Conservation (phyloP, 2,888 invertebrate genomes). For the Sinodicranocentrus sp. region DNA sequence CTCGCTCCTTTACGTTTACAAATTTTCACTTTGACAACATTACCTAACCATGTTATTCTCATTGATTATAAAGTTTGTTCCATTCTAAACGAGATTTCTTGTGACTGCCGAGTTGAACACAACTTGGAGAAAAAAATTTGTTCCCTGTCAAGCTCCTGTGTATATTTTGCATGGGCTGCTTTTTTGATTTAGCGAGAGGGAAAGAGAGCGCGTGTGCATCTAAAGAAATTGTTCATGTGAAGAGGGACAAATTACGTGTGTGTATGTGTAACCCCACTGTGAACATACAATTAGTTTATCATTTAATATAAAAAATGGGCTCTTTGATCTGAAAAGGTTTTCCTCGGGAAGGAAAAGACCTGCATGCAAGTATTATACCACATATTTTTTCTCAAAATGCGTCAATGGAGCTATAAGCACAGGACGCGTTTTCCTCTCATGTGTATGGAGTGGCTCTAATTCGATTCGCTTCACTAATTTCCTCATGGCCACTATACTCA, state of each 20-base stretch:
- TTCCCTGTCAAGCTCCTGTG: no score
- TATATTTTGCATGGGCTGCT: constrained; percentile 14
- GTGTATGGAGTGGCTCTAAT: constrained; percentile 41
- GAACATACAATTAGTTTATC: constrained; percentile 62
- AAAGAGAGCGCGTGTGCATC: neutral
- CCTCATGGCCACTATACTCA: constrained; percentile 39
- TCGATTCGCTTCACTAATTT: constrained; percentile 56
- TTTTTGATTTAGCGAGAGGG: constrained; percentile 41
- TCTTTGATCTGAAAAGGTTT: constrained; percentile 51
- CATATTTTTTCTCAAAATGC: constrained; percentile 17
- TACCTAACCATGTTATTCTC: no score
- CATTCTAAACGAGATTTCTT: no score
- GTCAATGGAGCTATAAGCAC: constrained; percentile 34
- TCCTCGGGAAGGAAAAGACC: no score
- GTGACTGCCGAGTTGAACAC: no score
- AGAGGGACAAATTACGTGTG: constrained; percentile 50
- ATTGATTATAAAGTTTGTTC: no score
- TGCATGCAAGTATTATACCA: no score
- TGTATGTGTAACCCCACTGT: constrained; percentile 56
- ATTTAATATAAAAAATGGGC: constrained; percentile 63
- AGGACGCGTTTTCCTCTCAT: neutral
- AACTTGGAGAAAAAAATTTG: no score
- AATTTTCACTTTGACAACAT: no score
- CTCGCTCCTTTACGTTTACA: no score
- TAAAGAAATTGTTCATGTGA: no score